Conservation (phyloP, 1,140 invertebrate species). For the Drosophila dunni region DNA sequence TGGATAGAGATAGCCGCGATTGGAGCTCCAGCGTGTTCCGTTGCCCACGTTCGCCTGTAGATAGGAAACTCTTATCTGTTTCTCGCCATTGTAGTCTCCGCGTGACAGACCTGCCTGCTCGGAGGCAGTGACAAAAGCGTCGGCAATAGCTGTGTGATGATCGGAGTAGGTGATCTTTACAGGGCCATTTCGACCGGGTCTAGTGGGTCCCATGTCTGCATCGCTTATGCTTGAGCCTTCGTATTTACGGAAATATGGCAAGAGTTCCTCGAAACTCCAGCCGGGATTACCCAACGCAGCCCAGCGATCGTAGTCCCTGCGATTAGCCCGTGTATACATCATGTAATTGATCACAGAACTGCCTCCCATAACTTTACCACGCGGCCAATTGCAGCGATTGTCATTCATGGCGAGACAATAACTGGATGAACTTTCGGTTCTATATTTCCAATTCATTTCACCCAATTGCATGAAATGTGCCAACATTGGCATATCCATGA, state of each 20-base stretch:
- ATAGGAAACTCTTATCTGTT: constrained; percentile 87
- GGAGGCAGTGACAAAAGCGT: constrained; percentile 89
- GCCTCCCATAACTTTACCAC: constrained; percentile 93
- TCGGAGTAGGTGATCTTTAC: constrained; percentile 85
- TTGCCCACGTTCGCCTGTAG: constrained; percentile 89
- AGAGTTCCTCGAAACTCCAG: constrained; percentile 92
- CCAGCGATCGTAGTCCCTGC: constrained; percentile 92
- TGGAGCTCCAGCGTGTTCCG: constrained; percentile 90
- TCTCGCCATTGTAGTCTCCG: constrained; percentile 90
- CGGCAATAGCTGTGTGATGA: constrained; percentile 86
- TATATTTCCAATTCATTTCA: constrained; percentile 89
- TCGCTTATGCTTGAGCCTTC: constrained; percentile 88
- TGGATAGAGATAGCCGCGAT: constrained; percentile 90
- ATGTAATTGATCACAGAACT: constrained; percentile 95
- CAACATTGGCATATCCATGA: constrained; percentile 89
- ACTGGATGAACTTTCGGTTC: constrained; percentile 86
- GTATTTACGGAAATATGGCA: constrained; percentile 92
- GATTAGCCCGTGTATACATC: constrained; percentile 93
- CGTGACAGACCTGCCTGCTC: constrained; percentile 88
- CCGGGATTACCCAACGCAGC: constrained; percentile 89
- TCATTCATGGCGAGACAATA: constrained; percentile 85
- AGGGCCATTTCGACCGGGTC: constrained; percentile 86
- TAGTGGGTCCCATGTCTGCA: constrained; percentile 85
- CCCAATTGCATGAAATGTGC: constrained; percentile 87
- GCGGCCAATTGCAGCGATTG: constrained; percentile 88